A percentile compares a stretch with the other conserved stretches of the same genome.
These are phyloP conservation scores for Drosophila limbata DNA, from an alignment of 2,888 invertebrate genomes.

Conservation along the genomic window DNA sequence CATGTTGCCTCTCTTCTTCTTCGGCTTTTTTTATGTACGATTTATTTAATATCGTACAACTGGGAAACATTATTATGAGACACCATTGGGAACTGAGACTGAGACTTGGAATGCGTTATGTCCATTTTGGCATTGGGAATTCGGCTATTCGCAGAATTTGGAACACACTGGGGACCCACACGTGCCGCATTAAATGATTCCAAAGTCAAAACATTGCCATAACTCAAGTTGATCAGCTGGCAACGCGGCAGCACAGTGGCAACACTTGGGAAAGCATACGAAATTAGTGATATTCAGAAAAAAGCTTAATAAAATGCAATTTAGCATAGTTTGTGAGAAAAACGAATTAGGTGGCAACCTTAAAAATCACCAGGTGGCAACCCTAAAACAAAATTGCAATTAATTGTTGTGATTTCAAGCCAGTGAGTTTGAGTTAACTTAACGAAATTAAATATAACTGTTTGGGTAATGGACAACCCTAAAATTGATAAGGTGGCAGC, in stretches of 20 bases:
- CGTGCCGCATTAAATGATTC: slow-evolving; percentile 51
- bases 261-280: not conserved
- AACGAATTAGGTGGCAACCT: not conserved
- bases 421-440: not conserved
- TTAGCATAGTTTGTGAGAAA: not conserved
- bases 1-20: not conserved
- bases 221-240: not conserved
- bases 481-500: not conserved
- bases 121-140: slow-evolving; percentile 15
- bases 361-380: not conserved
- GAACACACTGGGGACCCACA: slow-evolving; percentile 60
- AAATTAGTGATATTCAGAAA: too few species aligned
- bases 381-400: not conserved
- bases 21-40: slow-evolving; percentile 14
- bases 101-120: slow-evolving; percentile 18
- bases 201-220: not conserved
- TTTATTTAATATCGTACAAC: slow-evolving; percentile 66
- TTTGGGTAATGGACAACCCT: not conserved
- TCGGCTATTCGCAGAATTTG: slow-evolving; percentile 14
- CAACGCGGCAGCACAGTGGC: slow-evolving; percentile 7
- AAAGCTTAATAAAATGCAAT: not conserved
- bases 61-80: slow-evolving; percentile 34
- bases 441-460: not conserved
- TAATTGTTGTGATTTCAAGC: not conserved
- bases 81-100: slow-evolving; percentile 28